Conservation (phyloP, 2,113 vertebrate genomes). For the Alaudala cheleensis region DNA sequence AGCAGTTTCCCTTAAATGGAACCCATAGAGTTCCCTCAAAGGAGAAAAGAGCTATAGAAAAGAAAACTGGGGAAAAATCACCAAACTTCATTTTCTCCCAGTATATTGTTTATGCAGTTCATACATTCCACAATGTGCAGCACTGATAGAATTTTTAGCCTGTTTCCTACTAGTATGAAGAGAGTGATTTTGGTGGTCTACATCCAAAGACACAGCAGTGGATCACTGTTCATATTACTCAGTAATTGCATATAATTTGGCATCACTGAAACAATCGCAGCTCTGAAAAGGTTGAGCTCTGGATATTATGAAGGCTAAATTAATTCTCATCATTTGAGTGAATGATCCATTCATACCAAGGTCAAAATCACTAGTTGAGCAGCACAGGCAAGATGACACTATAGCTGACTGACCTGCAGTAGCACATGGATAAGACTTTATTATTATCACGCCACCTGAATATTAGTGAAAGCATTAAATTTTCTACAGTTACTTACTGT, state of each 20-base stretch:
- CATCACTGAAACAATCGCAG: slow-evolving; percentile 32
- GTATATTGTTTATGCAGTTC: neutral
- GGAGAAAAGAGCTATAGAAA: neutral
- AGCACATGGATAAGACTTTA: neutral
- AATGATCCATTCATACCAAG: slow-evolving; percentile 62
- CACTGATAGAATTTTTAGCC: neutral
- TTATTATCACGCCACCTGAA: neutral
- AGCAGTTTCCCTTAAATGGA: neutral
- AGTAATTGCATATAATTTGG: slow-evolving; percentile 63
- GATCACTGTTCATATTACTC: slow-evolving; percentile 45
- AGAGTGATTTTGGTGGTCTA: neutral
- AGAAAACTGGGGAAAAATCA: neutral
- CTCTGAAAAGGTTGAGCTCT: slow-evolving; percentile 56
- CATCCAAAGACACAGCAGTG: slow-evolving; percentile 35
- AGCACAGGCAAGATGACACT: neutral
- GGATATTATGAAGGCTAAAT: slow-evolving; percentile 52
- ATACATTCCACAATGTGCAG: neutral
- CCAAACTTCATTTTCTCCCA: neutral
- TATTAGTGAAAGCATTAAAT: neutral
- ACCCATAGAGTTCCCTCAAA: neutral
- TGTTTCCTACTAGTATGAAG: neutral
- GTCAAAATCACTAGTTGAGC: slow-evolving; percentile 47
- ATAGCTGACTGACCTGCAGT: neutral
- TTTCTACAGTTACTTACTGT: neutral
- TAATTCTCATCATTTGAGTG: slow-evolving; percentile 59